phyloP scores from a whole-genome alignment of 2,797 vertebrate species.

The Pangasius sanitwongsei region DNA sequence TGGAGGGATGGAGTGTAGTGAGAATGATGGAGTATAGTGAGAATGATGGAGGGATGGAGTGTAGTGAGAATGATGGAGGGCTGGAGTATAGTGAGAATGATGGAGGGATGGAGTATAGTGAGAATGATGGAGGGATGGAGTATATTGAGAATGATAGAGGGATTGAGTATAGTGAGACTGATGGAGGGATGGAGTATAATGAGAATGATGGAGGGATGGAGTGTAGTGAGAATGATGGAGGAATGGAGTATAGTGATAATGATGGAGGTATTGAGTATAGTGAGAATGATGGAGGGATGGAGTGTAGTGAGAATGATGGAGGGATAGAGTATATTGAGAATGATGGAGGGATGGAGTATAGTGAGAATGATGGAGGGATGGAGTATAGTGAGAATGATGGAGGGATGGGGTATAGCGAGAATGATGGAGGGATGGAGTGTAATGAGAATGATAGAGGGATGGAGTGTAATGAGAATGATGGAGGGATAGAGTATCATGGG shows the following conservation, averaged over 20 bases:
- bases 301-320: not conserved
- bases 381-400: slow-evolving; percentile 52
- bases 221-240: slow-evolving; percentile 21
- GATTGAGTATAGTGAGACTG: not conserved
- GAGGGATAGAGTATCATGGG: not conserved
- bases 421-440: slow-evolving; percentile 8
- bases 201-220: not conserved
- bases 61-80: not conserved
- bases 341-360: slow-evolving; percentile 46
- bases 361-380: slow-evolving; percentile 44
- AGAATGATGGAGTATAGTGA: not conserved
- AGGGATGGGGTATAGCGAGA: not conserved
- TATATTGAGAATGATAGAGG: slow-evolving; percentile 38
- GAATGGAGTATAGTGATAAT: slow-evolving; percentile 50
- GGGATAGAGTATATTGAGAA: not conserved
- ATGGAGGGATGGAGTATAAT: not conserved
- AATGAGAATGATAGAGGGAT: not conserved
- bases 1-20: not conserved
- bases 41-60: not conserved
- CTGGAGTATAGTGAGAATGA: not conserved
- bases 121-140: not conserved
- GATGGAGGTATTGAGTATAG: slow-evolving; percentile 4
- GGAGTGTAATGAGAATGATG: not conserved
- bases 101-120: not conserved
- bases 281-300: not conserved